Evolutionary conservation across 2,113 vertebrate species (phyloP).

Genomic region (Geococcyx californianus): DNA sequence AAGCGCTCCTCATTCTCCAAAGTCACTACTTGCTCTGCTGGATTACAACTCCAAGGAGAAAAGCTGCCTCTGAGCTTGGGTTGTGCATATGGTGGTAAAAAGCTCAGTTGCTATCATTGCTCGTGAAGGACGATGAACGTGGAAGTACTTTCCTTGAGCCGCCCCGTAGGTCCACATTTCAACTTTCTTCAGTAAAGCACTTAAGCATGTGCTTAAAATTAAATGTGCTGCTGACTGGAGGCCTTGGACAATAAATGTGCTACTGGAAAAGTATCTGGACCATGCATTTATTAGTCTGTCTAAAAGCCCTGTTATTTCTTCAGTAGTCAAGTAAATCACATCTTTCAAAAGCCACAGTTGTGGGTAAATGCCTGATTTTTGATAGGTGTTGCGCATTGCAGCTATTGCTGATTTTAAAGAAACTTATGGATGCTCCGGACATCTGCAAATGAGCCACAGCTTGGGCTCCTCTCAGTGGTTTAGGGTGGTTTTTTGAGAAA

Average conservation of each 20-base stretch:
- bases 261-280: slow-evolving; percentile 57
- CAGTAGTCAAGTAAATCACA: slow-evolving; percentile 46
- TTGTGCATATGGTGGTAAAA: not conserved
- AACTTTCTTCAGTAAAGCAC: slow-evolving; percentile 39
- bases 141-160: slow-evolving; percentile 13
- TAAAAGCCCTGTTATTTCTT: slow-evolving; percentile 59
- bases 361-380: slow-evolving; percentile 25
- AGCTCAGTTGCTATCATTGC: not conserved
- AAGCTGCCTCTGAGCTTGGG: not conserved
- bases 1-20: not conserved
- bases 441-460: slow-evolving; percentile 37
- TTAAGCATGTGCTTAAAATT: slow-evolving; percentile 69
- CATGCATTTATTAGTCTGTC: slow-evolving; percentile 49
- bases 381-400: slow-evolving; percentile 35
- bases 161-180: slow-evolving; percentile 36
- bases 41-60: not conserved
- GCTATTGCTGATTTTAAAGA: slow-evolving; percentile 45
- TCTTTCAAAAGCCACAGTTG: slow-evolving; percentile 48
- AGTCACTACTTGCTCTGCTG: not conserved
- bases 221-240: slow-evolving; percentile 55
- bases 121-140: not conserved
- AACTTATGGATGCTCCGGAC: slow-evolving; percentile 2
- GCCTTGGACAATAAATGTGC: slow-evolving; percentile 58
- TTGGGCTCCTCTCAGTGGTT: slow-evolving; percentile 36
- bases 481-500: not conserved